Evolutionary conservation across 2,113 vertebrate genomes (phyloP).

Genomic region (Ovibos moschatus): DNA sequence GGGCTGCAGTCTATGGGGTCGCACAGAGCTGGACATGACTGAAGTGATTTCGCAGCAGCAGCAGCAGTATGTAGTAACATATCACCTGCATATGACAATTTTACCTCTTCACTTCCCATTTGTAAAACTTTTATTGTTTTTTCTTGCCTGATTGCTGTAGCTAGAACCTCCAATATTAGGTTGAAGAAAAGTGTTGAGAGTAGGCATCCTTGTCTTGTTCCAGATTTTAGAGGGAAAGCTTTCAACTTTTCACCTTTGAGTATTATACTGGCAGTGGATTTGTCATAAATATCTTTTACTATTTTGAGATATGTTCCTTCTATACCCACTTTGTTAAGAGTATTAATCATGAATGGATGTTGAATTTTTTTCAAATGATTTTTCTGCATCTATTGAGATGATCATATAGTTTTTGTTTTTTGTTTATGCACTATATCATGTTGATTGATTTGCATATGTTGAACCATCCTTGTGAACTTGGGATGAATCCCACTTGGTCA

Average conservation of each 20-base stretch:
- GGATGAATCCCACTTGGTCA: background rate
- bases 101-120: background rate
- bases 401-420: background rate
- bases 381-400: background rate
- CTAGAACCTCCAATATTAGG: background rate
- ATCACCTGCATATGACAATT: background rate
- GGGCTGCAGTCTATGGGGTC: too few species aligned
- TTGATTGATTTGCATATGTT: background rate
- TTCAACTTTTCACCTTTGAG: background rate
- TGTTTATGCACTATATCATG: background rate
- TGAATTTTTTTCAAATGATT: background rate
- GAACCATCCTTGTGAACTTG: background rate
- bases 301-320: background rate
- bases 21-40: too few species aligned
- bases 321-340: background rate
- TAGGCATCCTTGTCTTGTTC: background rate
- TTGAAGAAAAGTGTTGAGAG: background rate
- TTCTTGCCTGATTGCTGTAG: background rate
- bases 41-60: too few species aligned
- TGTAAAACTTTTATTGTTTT: background rate
- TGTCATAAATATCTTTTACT: background rate
- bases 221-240: background rate
- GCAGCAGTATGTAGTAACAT: background rate
- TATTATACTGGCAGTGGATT: background rate
- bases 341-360: background rate